Evolutionary conservation across 1,140 invertebrate species (phyloP).

Genomic region (Mizuhopecten yessoensis): DNA sequence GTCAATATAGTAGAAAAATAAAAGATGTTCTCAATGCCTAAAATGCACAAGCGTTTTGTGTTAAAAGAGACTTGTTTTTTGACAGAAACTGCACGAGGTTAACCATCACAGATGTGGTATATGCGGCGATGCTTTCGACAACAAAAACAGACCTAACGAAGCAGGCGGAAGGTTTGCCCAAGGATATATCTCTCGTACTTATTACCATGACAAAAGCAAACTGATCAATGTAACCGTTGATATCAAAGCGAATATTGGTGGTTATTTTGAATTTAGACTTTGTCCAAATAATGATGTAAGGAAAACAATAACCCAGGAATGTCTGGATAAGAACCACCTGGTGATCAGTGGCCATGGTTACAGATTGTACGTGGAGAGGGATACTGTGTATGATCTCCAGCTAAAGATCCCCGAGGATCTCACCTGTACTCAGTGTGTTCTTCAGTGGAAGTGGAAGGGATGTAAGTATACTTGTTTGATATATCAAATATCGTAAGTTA

Average conservation of each 20-base stretch:
- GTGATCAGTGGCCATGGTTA: constrained; percentile 51
- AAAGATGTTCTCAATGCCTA: too few species aligned
- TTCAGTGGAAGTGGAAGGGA: constrained; percentile 95
- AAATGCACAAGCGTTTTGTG: too few species aligned
- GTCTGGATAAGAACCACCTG: constrained; percentile 61
- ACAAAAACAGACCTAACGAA: constrained; percentile 76
- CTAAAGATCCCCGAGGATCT: constrained; percentile 89
- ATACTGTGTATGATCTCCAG: constrained; percentile 44
- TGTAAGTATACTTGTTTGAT: constrained; percentile 84
- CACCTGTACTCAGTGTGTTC: constrained; percentile 93
- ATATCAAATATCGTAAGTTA: too few species aligned
- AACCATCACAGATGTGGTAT: constrained; percentile 82
- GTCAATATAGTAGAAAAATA: too few species aligned
- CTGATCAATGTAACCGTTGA: constrained; percentile 66
- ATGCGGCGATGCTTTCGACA: constrained; percentile 81
- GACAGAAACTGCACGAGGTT: constrained; percentile 66
- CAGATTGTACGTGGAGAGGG: constrained; percentile 42
- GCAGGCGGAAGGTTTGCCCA: constrained; percentile 80
- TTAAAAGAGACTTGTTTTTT: too few species aligned
- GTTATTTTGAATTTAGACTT: constrained; percentile 73
- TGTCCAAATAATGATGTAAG: constrained; percentile 85
- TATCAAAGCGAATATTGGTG: constrained; percentile 68
- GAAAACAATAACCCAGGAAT: constrained; percentile 65
- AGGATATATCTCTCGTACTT: constrained; percentile 78
- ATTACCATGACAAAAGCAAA: constrained; percentile 68